Evolutionary conservation across 2,113 vertebrate species (phyloP).

Genomic region (Hemiscyllium ocellatum): DNA sequence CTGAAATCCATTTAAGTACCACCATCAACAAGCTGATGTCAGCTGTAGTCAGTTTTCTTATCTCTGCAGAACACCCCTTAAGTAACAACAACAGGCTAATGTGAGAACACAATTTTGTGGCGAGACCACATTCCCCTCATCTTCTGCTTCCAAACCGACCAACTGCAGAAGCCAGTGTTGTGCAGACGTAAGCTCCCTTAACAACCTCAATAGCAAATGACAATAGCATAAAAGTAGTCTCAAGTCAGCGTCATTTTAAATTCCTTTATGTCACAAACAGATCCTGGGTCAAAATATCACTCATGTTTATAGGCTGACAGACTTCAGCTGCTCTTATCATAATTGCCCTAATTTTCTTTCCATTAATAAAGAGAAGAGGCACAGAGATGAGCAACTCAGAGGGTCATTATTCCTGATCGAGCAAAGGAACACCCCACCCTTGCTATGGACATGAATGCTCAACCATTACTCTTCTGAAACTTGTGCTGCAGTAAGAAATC

Average conservation of each 20-base stretch:
- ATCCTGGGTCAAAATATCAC: neutral
- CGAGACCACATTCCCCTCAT: neutral
- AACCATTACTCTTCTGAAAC: too few species aligned
- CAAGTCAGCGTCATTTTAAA: neutral
- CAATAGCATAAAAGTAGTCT: neutral
- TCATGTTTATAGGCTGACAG: neutral
- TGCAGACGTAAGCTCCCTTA: neutral
- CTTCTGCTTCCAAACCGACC: neutral
- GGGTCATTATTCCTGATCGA: too few species aligned
- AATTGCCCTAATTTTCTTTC: too few species aligned
- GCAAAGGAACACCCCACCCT: too few species aligned
- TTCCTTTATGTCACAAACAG: neutral
- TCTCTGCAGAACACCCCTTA: neutral
- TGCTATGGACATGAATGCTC: too few species aligned
- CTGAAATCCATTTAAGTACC: neutral
- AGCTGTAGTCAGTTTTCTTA: neutral
- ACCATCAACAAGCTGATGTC: neutral
- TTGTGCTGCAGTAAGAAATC: neutral
- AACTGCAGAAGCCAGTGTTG: neutral
- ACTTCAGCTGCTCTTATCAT: neutral
- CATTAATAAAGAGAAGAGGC: too few species aligned
- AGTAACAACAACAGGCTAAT: neutral
- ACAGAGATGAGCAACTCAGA: too few species aligned
- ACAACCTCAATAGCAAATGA: neutral
- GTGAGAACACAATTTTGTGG: neutral